Base-by-base conservation (phyloP, 2,797 vertebrate species). In the Craterocephalus amniculus region DNA sequence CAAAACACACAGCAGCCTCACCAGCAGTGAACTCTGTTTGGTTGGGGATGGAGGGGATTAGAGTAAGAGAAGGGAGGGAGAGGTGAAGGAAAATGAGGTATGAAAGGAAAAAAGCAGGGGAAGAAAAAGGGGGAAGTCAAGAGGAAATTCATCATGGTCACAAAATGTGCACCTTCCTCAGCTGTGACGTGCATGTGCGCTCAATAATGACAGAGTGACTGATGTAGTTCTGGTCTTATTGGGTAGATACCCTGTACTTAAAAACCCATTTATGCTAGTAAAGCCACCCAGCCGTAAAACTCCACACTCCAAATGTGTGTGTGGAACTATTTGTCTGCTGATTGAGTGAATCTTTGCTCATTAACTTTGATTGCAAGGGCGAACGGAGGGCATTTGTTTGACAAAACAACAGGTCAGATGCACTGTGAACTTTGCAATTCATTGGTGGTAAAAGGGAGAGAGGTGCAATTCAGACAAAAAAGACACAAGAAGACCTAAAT, bases 231-330 rank as follows among this genome's bases (percentile, higher is more conserved):
- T 76, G 82, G 73, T 87, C 76, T 87, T 60, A 78, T 83, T 82
- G 67, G 85, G 77, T 74, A 81, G 80, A 86, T 84, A 84, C 76
- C 84, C 79, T 86, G 76, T 84, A 88, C 84, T 92, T 91, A 90
- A 85, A 86, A 86, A 87, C 70, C 87, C 81, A 91, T 93, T 93
- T 88, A 87, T 64, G 85, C 87, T 87, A 81, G 86, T 88, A 87
- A 90, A 91, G 84, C 81, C 78, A 81, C 76, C 90, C 87, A 87
- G 70, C 83, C 87, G 49, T 83, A 83, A 80, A 84, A 86, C 63
- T 81, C 79, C 24, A 76, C 75, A 51, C 81, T 76, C 69, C 49
- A 54, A 63, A 58, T 67, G 72, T 74, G 45, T 64, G 64, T 52
- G 76, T 72, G 70, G 81, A 69, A 72, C 69, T 70, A 70, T 83